Conservation (phyloP, 1,140 invertebrate genomes). For the Atta texana region DNA sequence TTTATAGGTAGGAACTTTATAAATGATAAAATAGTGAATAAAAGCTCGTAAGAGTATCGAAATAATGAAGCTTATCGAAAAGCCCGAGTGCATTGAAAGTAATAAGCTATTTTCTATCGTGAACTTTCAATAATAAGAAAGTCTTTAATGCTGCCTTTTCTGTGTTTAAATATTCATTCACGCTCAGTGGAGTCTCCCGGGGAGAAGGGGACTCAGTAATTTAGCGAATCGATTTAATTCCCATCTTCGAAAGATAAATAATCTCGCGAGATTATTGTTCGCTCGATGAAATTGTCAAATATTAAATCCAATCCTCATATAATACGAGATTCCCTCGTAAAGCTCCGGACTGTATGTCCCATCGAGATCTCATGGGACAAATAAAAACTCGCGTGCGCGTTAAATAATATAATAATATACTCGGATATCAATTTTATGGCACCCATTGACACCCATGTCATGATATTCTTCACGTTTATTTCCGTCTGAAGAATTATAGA, state of each 20-base stretch:
- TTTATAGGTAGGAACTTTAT: neutral
- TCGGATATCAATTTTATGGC: slow-evolving; percentile 18
- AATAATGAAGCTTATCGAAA: slow-evolving; percentile 41
- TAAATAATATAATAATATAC: slow-evolving; percentile 17
- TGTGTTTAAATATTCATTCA: slow-evolving; percentile 52
- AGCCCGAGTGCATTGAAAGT: slow-evolving; percentile 31
- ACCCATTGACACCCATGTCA: neutral
- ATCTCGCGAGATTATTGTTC: slow-evolving; percentile 56
- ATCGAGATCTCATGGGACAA: neutral
- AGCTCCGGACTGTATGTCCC: neutral
- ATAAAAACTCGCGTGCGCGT: slow-evolving; percentile 14
- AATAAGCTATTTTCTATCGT: slow-evolving; percentile 58
- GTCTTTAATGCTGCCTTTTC: slow-evolving; percentile 35
- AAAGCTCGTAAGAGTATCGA: slow-evolving; percentile 1
- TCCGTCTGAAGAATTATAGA: neutral
- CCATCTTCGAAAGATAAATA: slow-evolving; percentile 49
- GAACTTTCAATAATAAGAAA: slow-evolving; percentile 56
- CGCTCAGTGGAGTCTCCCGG: neutral
- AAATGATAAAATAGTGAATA: slow-evolving; percentile 17
- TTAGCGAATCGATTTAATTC: slow-evolving; percentile 61
- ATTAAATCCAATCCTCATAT: slow-evolving; percentile 39
- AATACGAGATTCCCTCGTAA: slow-evolving; percentile 28
- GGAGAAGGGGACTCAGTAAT: slow-evolving; percentile 3
- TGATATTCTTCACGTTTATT: neutral
- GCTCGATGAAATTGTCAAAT: slow-evolving; percentile 46